phyloP scores from a whole-genome alignment of 2,888 invertebrate species.

The Esperia sulphurella region DNA sequence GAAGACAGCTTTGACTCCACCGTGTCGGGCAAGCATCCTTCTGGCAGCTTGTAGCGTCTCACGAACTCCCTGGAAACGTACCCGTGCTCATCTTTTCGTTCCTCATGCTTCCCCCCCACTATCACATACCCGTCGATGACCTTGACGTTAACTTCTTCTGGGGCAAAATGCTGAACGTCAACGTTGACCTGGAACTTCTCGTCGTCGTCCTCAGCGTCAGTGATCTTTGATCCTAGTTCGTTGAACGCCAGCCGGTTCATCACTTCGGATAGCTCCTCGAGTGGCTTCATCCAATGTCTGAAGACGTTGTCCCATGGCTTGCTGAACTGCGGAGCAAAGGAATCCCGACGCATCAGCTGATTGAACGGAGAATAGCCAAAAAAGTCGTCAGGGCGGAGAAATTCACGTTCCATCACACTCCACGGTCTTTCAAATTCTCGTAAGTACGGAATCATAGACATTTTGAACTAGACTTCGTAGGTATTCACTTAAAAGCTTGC shows the following conservation, averaged over 20 bases:
- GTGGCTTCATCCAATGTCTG: slow-evolving; percentile 34
- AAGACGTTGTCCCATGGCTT: slow-evolving; percentile 19
- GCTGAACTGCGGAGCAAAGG: too few relatives aligned
- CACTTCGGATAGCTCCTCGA: slow-evolving; percentile 48
- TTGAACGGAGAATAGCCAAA: slow-evolving; percentile 32
- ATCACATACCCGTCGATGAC: slow-evolving; percentile 83
- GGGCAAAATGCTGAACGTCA: slow-evolving; percentile 88
- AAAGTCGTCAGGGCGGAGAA: slow-evolving; percentile 32
- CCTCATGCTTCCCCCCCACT: slow-evolving; percentile 88
- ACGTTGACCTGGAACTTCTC: slow-evolving; percentile 83
- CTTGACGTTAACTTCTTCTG: slow-evolving; percentile 87
- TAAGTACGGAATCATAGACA: slow-evolving; percentile 54
- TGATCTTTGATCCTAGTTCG: slow-evolving; percentile 65
- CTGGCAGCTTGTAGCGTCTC: slow-evolving; percentile 85
- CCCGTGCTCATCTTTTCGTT: slow-evolving; percentile 86
- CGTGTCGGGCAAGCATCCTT: slow-evolving; percentile 84
- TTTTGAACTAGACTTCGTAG: slow-evolving; percentile 18
- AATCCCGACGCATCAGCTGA: slow-evolving; percentile 26
- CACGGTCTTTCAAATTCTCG: slow-evolving; percentile 52
- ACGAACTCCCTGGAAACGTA: slow-evolving; percentile 86
- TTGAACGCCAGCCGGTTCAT: slow-evolving; percentile 58
- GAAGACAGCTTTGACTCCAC: slow-evolving; percentile 86
- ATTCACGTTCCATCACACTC: slow-evolving; percentile 55
- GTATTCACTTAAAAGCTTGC: neutral
- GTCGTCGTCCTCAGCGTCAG: slow-evolving; percentile 65